These are phyloP conservation scores for Thinocorus orbignyianus DNA, from an alignment of 2,113 vertebrate genomes.

Conservation along the genomic window DNA sequence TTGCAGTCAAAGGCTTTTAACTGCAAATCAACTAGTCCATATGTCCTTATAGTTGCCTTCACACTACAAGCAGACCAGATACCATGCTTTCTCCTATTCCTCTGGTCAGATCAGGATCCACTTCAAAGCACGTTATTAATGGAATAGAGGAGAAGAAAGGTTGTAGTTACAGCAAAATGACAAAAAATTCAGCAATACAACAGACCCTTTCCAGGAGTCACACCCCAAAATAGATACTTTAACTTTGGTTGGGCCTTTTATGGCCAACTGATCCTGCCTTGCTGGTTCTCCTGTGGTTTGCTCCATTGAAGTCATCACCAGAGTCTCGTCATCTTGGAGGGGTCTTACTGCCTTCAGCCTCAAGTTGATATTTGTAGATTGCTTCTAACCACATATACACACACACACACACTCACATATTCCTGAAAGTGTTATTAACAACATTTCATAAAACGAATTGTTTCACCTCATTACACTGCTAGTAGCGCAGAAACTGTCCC, in stretches of 20 bases:
- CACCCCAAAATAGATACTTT: background rate
- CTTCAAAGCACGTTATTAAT: background rate
- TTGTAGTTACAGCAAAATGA: background rate
- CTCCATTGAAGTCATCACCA: background rate
- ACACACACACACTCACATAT: accelerated
- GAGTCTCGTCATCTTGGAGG: background rate
- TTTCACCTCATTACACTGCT: background rate
- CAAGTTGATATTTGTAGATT: background rate
- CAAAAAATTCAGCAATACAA: background rate
- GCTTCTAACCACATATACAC: background rate
- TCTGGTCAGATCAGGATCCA: background rate
- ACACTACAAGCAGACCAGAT: background rate
- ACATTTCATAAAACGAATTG: background rate
- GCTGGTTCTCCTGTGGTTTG: background rate
- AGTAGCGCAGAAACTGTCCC: background rate
- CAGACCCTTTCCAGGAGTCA: background rate
- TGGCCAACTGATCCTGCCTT: background rate
- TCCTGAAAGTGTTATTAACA: background rate
- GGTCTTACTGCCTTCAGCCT: background rate
- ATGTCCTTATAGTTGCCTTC: background rate
- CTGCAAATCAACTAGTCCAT: background rate
- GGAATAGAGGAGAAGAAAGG: background rate
- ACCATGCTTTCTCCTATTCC: background rate
- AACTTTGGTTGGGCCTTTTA: background rate
- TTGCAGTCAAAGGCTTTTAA: background rate